Base-by-base conservation (phyloP, 2,797 vertebrate genomes). In the Australoheros facetus region DNA sequence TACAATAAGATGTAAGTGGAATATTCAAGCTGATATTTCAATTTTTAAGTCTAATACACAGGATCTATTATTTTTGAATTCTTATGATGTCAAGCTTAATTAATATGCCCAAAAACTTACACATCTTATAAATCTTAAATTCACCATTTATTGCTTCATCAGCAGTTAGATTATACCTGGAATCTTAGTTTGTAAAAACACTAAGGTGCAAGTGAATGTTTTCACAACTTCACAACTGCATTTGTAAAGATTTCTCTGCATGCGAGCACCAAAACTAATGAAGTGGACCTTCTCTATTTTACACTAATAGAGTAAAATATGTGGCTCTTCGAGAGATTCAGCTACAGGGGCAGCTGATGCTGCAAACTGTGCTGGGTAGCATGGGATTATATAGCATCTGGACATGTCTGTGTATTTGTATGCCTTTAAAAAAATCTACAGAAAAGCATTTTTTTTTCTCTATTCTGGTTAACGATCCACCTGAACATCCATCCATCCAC, bases 371-470 rank as follows among this genome's bases (percentile, higher is more conserved):
- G 81, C 80, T 64, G 73, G 73, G 83, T 78, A 78, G 75, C 23
- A 16, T 80, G 87, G 83, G 88, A 85, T 75, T 23, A 14, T 1
- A 53, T 10, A 73, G 80, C 85, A 92, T 84, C 77, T 90, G 88
- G 85, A 84, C 79, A 57, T 74, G 79, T 85, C 78, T 79, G 53
- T 73, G 56, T 59, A 53, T 84, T 37, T 75, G 64, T 85, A 80
- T 87, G 56, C 28, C 78, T 88, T 77, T 79, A 85, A 66, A 85
- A 85, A 76, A 39, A 39, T 10, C 58, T 37, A 54, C 19, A 62
- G 34, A 28, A 53, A 23, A 21, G 21, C 14, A 30, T 34, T 4
- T 62, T 34, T 34, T 7, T 39, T 39, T 62, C 75, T 53, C n/a
- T 23, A 19, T 53, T 73, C 26, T 0, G 2, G 12, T 7, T 76